These are phyloP conservation scores for Coccyzus lansbergi DNA, from an alignment of 2,797 vertebrate genomes.

Conservation along the genomic window DNA sequence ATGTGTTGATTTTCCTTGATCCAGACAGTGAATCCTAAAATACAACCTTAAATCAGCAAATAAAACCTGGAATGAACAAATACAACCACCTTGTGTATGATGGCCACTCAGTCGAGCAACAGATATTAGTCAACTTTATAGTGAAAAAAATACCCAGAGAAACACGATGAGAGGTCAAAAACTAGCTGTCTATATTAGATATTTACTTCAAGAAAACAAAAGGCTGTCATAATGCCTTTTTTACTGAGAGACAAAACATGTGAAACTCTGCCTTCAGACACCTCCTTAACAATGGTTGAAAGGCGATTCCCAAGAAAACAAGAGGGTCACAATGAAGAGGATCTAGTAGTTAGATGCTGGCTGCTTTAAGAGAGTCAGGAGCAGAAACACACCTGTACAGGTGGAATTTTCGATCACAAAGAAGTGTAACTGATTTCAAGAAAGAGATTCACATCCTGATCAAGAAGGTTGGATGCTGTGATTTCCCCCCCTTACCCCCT, in stretches of 20 bases:
- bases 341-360: not conserved
- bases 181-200: not conserved
- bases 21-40: not conserved
- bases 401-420: not conserved
- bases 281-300: not conserved
- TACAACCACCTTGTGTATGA: not conserved
- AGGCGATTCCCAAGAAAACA: not conserved
- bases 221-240: not conserved
- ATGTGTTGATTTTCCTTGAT: not conserved
- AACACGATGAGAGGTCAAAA: not conserved
- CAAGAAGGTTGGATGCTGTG: not conserved
- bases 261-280: not conserved
- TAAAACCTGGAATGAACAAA: not conserved
- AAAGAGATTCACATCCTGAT: not conserved
- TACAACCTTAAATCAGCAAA: not conserved
- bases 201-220: not conserved
- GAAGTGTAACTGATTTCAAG: not conserved
- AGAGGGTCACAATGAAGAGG: not conserved
- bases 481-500: rapidly evolving
- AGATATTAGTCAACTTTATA: not conserved
- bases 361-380: not conserved
- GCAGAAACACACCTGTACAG: not conserved
- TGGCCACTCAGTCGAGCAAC: not conserved
- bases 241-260: not conserved
- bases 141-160: not conserved